These are phyloP conservation scores for Neotoma lepida DNA, from an alignment of 2,113 vertebrate genomes.

Conservation along the genomic window DNA sequence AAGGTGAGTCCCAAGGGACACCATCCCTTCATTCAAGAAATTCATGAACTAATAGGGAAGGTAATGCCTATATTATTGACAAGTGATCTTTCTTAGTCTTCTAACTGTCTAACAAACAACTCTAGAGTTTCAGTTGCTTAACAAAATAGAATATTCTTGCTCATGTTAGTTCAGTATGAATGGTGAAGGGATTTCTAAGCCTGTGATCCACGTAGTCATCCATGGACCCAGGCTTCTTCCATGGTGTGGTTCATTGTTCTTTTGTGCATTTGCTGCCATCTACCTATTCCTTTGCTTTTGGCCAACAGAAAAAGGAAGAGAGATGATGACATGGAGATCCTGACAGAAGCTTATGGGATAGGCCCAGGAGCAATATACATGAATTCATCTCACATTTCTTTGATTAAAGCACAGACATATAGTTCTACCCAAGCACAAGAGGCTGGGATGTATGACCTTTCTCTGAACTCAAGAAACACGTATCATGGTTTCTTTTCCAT, in stretches of 20 bases:
- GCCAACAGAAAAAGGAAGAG: neutral
- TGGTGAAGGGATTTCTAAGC: neutral
- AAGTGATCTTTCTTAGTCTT: neutral
- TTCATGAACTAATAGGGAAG: neutral
- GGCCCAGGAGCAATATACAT: neutral
- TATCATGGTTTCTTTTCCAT: neutral
- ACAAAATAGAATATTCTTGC: conserved; percentile 7
- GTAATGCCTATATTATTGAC: neutral
- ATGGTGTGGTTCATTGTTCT: neutral
- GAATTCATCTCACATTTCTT: neutral
- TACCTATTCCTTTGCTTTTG: neutral
- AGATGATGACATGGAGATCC: neutral
- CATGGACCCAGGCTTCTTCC: neutral
- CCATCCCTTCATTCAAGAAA: conserved; percentile 15
- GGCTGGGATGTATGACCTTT: neutral
- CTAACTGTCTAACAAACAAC: neutral
- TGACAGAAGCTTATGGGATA: neutral
- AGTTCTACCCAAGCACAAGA: neutral
- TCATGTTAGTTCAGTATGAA: neutral
- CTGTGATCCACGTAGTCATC: neutral
- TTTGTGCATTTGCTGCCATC: neutral
- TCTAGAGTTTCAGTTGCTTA: neutral
- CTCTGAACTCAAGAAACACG: neutral
- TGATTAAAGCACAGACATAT: neutral
- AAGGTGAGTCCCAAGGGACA: neutral